A percentile compares a stretch with the other conserved stretches of the same genome.
Evolutionary conservation across 2,797 vertebrate genomes (phyloP).

Genomic region (Argyrosomus regius): DNA sequence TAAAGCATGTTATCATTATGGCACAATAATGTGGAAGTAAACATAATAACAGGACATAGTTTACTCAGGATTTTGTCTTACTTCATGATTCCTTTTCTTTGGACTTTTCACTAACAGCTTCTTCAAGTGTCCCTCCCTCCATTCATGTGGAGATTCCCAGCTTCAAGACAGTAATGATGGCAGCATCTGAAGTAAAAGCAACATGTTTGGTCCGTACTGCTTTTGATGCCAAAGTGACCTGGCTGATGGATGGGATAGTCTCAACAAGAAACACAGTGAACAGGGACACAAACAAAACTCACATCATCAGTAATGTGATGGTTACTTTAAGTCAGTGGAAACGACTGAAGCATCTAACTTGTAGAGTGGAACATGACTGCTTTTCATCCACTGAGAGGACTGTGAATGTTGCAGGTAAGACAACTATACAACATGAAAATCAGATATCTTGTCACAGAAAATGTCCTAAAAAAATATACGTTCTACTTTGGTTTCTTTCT

Average conservation of each 20-base stretch:
- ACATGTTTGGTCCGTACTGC: conserved; percentile 64
- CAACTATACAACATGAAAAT: neutral
- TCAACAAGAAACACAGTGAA: accelerated
- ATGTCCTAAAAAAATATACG: too few relatives aligned
- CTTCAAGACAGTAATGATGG: conserved; percentile 49
- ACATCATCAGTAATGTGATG: conserved; percentile 41
- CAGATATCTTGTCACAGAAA: neutral
- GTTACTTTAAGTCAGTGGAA: conserved; percentile 44
- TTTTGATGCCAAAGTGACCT: conserved; percentile 48
- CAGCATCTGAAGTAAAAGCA: neutral
- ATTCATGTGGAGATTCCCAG: conserved; percentile 67
- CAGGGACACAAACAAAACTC: accelerated
- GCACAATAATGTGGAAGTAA: too few relatives aligned
- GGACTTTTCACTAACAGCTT: conserved; percentile 22
- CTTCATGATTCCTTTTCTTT: too few relatives aligned
- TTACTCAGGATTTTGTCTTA: neutral
- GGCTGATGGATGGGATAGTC: conserved; percentile 27
- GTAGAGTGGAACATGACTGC: conserved; percentile 75
- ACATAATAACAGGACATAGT: too few relatives aligned
- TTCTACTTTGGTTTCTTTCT: neutral
- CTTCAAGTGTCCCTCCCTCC: conserved; percentile 23
- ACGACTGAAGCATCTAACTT: conserved; percentile 43
- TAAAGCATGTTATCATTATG: too few relatives aligned
- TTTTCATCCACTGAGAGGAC: conserved; percentile 32
- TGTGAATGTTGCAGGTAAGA: conserved; percentile 49